Percentiles rank a stretch among this genome's conserved stretches.
phyloP scores from a whole-genome alignment of 2,888 invertebrate species.

The Cryptocephalus primarius region DNA sequence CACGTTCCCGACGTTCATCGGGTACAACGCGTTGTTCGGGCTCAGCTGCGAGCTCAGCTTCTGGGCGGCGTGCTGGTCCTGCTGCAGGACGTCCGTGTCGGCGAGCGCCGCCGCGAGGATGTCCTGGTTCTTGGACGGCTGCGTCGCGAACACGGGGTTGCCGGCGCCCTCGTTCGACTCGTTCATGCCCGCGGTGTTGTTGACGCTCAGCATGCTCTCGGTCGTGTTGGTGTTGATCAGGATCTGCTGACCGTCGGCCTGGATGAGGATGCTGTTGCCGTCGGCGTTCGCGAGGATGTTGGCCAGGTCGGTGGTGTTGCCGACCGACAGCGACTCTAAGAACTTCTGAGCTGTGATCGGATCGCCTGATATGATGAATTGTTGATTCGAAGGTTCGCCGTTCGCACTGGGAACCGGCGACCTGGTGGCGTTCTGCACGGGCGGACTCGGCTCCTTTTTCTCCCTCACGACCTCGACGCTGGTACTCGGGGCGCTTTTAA shows the following conservation, averaged over 20 bases:
- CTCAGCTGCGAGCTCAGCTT: constrained; percentile 39
- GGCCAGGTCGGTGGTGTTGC: constrained; percentile 31
- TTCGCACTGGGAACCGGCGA: neutral
- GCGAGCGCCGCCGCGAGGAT: constrained; percentile 66
- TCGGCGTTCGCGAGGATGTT: constrained; percentile 35
- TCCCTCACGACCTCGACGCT: neutral
- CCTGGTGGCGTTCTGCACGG: neutral
- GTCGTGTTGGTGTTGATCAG: constrained; percentile 33
- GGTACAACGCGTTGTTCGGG: constrained; percentile 49
- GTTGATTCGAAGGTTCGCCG: constrained; percentile 22
- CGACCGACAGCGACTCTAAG: constrained; percentile 34
- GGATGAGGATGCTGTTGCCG: constrained; percentile 34
- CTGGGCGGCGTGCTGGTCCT: constrained; percentile 29
- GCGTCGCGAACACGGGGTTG: constrained; percentile 30
- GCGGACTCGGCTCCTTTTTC: neutral
- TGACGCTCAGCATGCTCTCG: constrained; percentile 26
- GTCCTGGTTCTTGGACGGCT: constrained; percentile 46
- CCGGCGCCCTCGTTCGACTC: constrained; percentile 19
- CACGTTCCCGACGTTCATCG: constrained; percentile 48
- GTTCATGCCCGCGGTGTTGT: constrained; percentile 17
- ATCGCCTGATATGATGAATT: constrained; percentile 36
- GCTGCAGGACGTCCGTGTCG: constrained; percentile 59
- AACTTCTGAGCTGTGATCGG: constrained; percentile 35
- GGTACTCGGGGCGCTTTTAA: constrained; percentile 7
- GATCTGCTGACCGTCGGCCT: constrained; percentile 40